phyloP scores from a whole-genome alignment of 2,113 vertebrate species.

The Alouatta palliata region DNA sequence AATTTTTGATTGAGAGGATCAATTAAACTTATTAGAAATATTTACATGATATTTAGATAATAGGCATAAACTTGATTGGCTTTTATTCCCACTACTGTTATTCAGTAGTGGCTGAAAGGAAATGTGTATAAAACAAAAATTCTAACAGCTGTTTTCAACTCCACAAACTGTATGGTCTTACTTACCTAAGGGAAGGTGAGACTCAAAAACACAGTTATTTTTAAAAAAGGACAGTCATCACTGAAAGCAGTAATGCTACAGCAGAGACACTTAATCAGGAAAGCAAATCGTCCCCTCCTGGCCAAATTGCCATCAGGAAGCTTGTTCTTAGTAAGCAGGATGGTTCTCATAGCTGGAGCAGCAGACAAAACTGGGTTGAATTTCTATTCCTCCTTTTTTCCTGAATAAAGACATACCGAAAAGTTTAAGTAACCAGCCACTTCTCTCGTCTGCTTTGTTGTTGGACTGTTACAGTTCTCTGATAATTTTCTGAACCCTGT shows the following conservation, averaged over 20 bases:
- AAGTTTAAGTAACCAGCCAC: not conserved
- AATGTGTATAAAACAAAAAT: not conserved
- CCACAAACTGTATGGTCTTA: not conserved
- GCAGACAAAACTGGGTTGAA: not conserved
- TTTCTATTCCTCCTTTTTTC: not conserved
- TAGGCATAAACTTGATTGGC: not conserved
- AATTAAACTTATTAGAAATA: conserved; percentile 30
- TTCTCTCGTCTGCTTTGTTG: not conserved
- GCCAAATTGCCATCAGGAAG: not conserved
- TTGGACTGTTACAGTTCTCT: not conserved
- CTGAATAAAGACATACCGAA: not conserved
- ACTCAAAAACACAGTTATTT: not conserved
- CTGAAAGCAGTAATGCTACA: not conserved
- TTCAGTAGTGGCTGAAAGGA: not conserved
- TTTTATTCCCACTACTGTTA: not conserved
- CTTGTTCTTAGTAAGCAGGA: not conserved
- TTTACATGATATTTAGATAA: not conserved
- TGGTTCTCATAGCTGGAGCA: not conserved
- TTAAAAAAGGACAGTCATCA: not conserved
- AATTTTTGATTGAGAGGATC: not conserved
- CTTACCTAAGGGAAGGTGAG: not conserved
- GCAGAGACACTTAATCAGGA: not conserved
- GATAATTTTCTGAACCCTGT: not conserved
- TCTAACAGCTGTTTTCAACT: not conserved
- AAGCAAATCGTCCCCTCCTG: not conserved